phyloP scores from a whole-genome alignment of 2,797 vertebrate genomes.

The Odontamblyopus rebecca region DNA sequence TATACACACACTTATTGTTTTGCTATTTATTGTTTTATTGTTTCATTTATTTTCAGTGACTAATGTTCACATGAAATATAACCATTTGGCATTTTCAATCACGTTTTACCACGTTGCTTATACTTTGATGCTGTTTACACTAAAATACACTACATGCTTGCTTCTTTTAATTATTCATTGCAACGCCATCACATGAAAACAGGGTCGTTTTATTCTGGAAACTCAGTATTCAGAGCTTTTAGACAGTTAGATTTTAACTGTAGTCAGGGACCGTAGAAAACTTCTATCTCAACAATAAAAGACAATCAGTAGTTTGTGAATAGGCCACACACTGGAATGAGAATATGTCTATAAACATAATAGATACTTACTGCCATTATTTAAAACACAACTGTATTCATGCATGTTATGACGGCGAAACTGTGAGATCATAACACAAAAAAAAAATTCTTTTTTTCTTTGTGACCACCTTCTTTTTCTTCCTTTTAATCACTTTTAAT shows the following conservation, averaged over 20 bases:
- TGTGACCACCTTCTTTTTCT: too few species aligned
- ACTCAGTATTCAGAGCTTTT: background rate
- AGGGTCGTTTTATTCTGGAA: constrained; percentile 9
- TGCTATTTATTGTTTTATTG: background rate
- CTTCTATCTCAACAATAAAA: constrained; percentile 60
- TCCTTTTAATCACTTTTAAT: constrained; percentile 40
- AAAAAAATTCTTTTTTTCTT: constrained; percentile 1
- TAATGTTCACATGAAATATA: background rate
- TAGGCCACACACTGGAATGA: constrained; percentile 48
- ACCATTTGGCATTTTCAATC: background rate
- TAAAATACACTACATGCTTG: background rate
- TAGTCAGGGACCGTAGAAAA: constrained; percentile 66
- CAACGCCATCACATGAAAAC: background rate
- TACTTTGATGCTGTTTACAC: background rate
- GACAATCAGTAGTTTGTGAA: constrained; percentile 76
- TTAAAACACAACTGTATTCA: constrained; percentile 27
- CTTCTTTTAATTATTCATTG: background rate
- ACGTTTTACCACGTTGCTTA: background rate
- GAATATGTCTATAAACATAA: constrained; percentile 19
- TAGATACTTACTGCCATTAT: constrained; percentile 25
- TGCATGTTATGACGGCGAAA: constrained; percentile 59
- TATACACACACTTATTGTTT: background rate
- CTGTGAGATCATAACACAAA: constrained; percentile 64
- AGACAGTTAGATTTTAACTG: background rate
- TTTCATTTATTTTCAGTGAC: background rate